Evolutionary conservation across 2,888 invertebrate genomes (phyloP), one percentile per base, ranked within the genome.

Genomic region (Blera fallax): DNA sequence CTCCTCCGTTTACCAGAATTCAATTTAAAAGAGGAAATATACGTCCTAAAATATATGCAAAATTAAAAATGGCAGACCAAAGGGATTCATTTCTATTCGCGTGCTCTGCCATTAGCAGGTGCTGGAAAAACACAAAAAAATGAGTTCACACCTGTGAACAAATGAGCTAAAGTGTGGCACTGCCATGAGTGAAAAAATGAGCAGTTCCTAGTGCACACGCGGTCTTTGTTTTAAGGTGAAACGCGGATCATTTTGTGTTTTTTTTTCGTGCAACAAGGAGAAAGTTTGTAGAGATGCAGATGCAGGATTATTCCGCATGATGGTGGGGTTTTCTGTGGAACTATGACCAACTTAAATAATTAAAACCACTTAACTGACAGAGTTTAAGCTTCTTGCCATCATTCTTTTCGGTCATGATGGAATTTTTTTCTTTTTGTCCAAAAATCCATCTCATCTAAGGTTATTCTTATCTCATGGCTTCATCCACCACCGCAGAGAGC

Each of bases 331-430:
- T 24, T 43, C 2, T 16, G n/a, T 14, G 24, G 5, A 32, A 32
- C 32, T 32, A 11, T 52, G 50, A 24, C 24, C 43, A 54, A 43
- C 43, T 64, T 64, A 27, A 74, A 74, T 74, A 54, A 73, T 52
- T 73, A 62, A 73, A 73, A 62, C 37, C 50, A 45, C 50, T 62
- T 32, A 43, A 40, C 10, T 14, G 60, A 27, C 43, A 21, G 21
- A 48, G 7, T 43, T 43, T 16, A 37, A 37, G 14, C 40, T 40
- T 6, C 14, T 40, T 40, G 14, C 32, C 8, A 32, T n/a, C 14
- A 11, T 6, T 40, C 14, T 14, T 14, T 40, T n/a, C 6, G 14
- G 5, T 11, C 11, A n/a, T 14, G 14, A 14, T 14, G 14, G 14
- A n/a, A n/a, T 37, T n/a, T 11, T 11, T 40, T 40, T 40, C 6